Conservation (phyloP, 2,113 vertebrate species). For the Cheilinus undulatus region DNA sequence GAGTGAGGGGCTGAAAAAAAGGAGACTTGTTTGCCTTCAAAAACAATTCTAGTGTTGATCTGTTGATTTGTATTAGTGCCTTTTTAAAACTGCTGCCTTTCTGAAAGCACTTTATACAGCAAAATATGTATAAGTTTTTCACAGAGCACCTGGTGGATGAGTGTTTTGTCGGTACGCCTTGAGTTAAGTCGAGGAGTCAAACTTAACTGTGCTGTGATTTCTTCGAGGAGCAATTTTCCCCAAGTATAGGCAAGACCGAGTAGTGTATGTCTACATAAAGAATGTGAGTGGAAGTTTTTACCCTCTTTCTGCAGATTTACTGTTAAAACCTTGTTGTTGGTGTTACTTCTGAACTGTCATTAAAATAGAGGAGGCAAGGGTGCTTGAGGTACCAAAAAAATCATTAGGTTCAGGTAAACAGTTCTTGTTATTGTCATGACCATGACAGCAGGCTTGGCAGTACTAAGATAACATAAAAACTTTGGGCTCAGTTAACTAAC, state of each 20-base stretch:
- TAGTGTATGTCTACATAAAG: constrained; percentile 1
- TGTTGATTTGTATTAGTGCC: constrained; percentile 76
- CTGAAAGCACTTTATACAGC: constrained; percentile 80
- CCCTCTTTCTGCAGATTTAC: constrained; percentile 1
- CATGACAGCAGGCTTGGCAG: constrained; percentile 77
- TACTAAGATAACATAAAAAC: constrained; percentile 37
- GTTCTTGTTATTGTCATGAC: constrained; percentile 53
- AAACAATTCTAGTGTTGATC: constrained; percentile 56
- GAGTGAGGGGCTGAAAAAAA: not conserved
- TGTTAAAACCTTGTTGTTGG: constrained; percentile 2
- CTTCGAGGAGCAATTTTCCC: constrained; percentile 10
- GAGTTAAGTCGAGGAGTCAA: constrained; percentile 29
- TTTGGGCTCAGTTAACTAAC: constrained; percentile 35
- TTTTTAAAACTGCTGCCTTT: constrained; percentile 81
- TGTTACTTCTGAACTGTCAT: not conserved
- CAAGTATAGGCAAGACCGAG: constrained; percentile 34
- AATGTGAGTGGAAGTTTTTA: constrained; percentile 4
- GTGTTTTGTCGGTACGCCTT: constrained; percentile 58
- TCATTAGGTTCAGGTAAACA: constrained; percentile 19
- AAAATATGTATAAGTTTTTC: constrained; percentile 51
- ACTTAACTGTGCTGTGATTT: constrained; percentile 38
- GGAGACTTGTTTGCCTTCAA: constrained; percentile 60
- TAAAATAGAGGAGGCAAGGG: constrained; percentile 29
- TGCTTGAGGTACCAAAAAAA: constrained; percentile 19
- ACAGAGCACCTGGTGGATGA: constrained; percentile 45